phyloP scores from a whole-genome alignment of 2,797 vertebrate genomes.

The Notolepis coatsorum region DNA sequence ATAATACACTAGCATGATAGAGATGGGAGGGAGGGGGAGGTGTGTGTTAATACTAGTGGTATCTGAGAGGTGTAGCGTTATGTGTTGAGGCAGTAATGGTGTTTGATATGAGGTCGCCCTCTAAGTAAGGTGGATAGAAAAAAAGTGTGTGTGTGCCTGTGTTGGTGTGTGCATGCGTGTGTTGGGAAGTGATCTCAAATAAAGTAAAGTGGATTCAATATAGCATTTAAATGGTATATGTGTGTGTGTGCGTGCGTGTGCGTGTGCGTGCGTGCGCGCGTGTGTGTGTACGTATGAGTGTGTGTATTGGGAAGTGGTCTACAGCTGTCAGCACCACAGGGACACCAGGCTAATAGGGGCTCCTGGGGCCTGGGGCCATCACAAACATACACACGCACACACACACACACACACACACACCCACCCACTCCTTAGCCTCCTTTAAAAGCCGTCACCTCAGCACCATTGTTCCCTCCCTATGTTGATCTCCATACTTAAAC shows the following conservation, averaged over 20 bases:
- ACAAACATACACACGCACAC: constrained; percentile 27
- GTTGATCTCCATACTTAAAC: constrained; percentile 52
- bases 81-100: constrained; percentile 36
- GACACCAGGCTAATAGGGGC: constrained; percentile 83
- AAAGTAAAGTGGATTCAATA: no score
- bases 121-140: constrained; percentile 31
- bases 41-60: constrained; percentile 44
- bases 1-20: constrained; percentile 59
- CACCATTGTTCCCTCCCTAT: constrained; percentile 45
- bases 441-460: constrained; percentile 69
- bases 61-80: constrained; percentile 50
- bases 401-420: not conserved
- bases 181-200: not conserved
- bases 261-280: not conserved
- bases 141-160: not conserved
- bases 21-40: not conserved
- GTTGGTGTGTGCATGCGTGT: not conserved
- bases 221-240: not conserved
- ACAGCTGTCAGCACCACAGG: constrained; percentile 82
- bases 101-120: constrained; percentile 39
- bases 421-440: not conserved
- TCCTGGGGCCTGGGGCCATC: constrained; percentile 73
- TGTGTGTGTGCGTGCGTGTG: not conserved
- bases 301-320: constrained; percentile 65
- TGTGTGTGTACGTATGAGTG: constrained; percentile 47